Percentiles rank a stretch among this genome's conserved stretches.
Evolutionary conservation across 2,797 vertebrate genomes (phyloP).

Genomic region (Squalus acanthias): DNA sequence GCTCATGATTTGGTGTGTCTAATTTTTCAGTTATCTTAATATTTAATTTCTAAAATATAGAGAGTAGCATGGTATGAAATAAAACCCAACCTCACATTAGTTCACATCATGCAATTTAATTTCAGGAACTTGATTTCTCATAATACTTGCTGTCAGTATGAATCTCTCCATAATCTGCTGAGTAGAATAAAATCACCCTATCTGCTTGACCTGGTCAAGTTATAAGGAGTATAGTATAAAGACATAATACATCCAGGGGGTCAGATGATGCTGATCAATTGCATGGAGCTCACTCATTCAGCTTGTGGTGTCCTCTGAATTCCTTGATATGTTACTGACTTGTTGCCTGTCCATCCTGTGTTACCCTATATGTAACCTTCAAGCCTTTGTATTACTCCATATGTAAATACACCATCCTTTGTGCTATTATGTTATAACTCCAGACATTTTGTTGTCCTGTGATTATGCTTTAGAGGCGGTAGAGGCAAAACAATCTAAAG

Average conservation of each 20-base stretch:
- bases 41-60: neutral
- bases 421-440: neutral
- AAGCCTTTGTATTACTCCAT: neutral
- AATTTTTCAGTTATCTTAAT: neutral
- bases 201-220: neutral
- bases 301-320: neutral
- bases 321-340: neutral
- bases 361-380: neutral
- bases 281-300: neutral
- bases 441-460: neutral
- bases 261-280: neutral
- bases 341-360: neutral
- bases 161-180: neutral
- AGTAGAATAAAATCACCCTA: neutral
- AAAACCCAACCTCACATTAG: neutral
- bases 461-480: neutral
- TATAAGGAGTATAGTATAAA: neutral
- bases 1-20: neutral
- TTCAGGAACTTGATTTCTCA: neutral
- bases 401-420: neutral
- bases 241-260: neutral
- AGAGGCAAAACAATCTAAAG: neutral
- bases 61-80: neutral
- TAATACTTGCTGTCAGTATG: neutral
- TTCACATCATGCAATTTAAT: neutral